Evolutionary conservation across 2,113 vertebrate genomes (phyloP).

Genomic region (Gopherus flavomarginatus): DNA sequence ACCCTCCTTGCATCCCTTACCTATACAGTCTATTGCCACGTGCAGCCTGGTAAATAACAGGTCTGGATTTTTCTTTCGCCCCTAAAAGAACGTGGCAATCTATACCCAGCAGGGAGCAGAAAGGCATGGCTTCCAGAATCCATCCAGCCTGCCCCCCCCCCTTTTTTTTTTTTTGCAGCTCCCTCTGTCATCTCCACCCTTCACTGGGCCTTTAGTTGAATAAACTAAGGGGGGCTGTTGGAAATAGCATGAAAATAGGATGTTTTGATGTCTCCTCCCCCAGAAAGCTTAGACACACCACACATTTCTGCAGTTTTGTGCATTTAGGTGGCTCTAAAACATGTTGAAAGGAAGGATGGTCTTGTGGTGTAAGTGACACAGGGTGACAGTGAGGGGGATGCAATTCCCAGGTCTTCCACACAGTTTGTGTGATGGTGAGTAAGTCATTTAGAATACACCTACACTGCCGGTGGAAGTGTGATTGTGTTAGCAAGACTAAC

Average conservation of each 20-base stretch:
- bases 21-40: too few relatives aligned
- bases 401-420: not conserved
- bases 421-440: not conserved
- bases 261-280: not conserved
- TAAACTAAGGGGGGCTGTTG: not conserved
- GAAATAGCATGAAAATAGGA: not conserved
- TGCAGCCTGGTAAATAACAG: too few relatives aligned
- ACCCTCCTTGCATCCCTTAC: too few relatives aligned
- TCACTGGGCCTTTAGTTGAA: not conserved
- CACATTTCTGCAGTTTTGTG: not conserved
- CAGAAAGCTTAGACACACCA: not conserved
- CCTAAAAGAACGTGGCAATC: too few relatives aligned
- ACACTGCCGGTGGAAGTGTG: too few relatives aligned
- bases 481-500: too few relatives aligned
- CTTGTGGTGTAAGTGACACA: not conserved
- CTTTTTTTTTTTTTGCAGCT: not conserved
- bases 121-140: not conserved
- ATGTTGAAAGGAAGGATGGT: too few relatives aligned
- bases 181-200: not conserved
- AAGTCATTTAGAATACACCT: too few relatives aligned
- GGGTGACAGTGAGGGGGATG: not conserved
- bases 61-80: too few relatives aligned
- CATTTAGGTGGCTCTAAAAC: not conserved
- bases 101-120: too few relatives aligned
- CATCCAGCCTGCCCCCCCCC: not conserved